Evolutionary conservation across 2,113 vertebrate species (phyloP), one percentile per base, ranked within the genome.

Genomic region (Cinclus cinclus): DNA sequence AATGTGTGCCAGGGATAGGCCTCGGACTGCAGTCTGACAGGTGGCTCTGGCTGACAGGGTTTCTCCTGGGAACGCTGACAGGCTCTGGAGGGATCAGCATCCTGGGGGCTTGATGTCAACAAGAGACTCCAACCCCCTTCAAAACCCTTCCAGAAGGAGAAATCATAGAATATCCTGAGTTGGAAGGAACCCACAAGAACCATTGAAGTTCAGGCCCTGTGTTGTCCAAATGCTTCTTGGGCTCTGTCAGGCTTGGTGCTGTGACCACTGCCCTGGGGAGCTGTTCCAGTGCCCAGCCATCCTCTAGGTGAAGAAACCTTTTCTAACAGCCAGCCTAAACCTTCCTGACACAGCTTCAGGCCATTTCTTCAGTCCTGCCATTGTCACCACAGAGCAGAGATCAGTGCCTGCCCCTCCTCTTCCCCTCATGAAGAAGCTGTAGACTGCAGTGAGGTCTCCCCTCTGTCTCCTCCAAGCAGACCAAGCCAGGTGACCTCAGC

Each of bases 1-100:
- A 14, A 4, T 0, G 1, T n/a, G 58, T 0, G 4, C 53, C 16
- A 19, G 69, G n/a, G 56, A 28, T 9, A 4, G 53, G 19, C 33
- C 42, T 70, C 0, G 1, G 16, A 2, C 22, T 21, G 2, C 15
- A 37, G 28, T 33, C 31, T 56, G 62, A 46, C 24, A 19, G 14
- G 33, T 52, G 69, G 25, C 67, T 87, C 50, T 89, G 81, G 27
- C 35, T 73, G 22, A 14, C 3, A 4, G 53, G 28, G 44, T 35
- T 74, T 64, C 24, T 11, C 14, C 12, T 41, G 30, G 33, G n/a
- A n/a, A 13, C 49, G 25, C 76, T 87, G 62, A 30, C 55, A 42
- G 28, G 41, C 50, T 76, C 82, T 49, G 7, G 55, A 76, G 41
- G 16, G 35, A 14, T 64, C 0, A 0, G 31, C 8, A 3, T 58